Evolutionary conservation across 2,113 vertebrate genomes (phyloP).

Genomic region (Salvelinus alpinus): DNA sequence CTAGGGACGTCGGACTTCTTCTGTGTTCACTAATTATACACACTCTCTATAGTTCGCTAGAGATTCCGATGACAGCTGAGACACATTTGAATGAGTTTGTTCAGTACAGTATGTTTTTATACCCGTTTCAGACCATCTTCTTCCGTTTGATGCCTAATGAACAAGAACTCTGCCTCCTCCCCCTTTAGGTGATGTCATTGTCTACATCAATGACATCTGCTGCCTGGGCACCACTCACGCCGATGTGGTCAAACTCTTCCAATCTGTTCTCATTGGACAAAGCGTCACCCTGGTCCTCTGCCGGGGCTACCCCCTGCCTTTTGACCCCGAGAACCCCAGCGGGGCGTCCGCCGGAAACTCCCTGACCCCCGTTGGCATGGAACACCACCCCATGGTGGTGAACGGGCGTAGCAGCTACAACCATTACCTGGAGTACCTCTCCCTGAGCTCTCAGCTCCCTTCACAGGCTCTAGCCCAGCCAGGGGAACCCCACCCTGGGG

Average conservation of each 20-base stretch:
- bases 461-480: slow-evolving; percentile 84
- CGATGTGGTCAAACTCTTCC: slow-evolving; percentile 99
- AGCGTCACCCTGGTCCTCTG: slow-evolving; percentile 97
- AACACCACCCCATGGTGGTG: slow-evolving; percentile 90
- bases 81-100: too few relatives aligned
- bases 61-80: too few relatives aligned
- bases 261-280: slow-evolving; percentile 97
- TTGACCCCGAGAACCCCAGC: slow-evolving; percentile 93
- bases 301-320: slow-evolving; percentile 96
- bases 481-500: slow-evolving; percentile 73
- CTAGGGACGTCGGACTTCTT: too few relatives aligned
- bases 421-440: slow-evolving; percentile 98
- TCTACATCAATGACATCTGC: slow-evolving; percentile 99
- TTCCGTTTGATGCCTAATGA: background rate
- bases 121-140: background rate
- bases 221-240: slow-evolving; percentile 98
- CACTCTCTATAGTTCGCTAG: too few relatives aligned
- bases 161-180: slow-evolving; percentile 26
- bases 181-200: slow-evolving; percentile 94
- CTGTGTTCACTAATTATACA: too few relatives aligned
- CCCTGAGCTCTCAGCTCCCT: slow-evolving; percentile 92
- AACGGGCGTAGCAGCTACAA: slow-evolving; percentile 96
- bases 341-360: slow-evolving; percentile 74
- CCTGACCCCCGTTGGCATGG: slow-evolving; percentile 90
- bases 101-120: too few relatives aligned